Evolutionary conservation across 2,113 vertebrate genomes (phyloP).

Genomic region (Plecotus auritus): DNA sequence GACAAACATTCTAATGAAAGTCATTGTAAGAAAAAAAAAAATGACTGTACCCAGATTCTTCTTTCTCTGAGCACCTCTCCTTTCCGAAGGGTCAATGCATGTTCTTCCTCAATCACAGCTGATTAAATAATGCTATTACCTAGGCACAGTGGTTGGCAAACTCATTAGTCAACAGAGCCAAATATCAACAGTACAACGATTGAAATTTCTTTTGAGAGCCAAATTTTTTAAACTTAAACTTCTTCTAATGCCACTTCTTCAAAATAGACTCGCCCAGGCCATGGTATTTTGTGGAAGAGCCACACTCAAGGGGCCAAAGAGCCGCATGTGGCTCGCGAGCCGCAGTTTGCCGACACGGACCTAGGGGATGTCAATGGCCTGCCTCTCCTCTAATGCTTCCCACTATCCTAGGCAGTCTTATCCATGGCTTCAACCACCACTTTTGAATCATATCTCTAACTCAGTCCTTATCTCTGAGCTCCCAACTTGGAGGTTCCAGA

Average conservation of each 20-base stretch:
- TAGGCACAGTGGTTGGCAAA: no score
- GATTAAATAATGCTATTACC: background rate
- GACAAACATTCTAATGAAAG: constrained; percentile 34
- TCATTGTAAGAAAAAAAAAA: constrained; percentile 9
- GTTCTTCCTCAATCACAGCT: background rate
- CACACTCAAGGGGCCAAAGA: no score
- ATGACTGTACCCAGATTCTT: background rate
- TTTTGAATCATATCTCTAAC: background rate
- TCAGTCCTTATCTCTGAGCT: background rate
- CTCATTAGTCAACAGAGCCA: no score
- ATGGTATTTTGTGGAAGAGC: no score
- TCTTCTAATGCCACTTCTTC: no score
- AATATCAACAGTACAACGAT: no score
- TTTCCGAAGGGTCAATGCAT: background rate
- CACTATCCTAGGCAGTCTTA: background rate
- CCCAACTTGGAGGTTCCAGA: background rate
- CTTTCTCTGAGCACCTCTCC: background rate
- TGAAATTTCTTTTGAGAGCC: no score
- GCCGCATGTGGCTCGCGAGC: no score
- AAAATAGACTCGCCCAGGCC: no score
- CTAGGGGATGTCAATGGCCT: background rate
- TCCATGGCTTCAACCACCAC: background rate
- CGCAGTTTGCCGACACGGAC: no score
- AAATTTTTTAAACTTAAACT: no score
- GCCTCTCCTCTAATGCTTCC: background rate